Base-by-base conservation (phyloP, 2,113 vertebrate species). In the Phyllopteryx taeniolatus region DNA sequence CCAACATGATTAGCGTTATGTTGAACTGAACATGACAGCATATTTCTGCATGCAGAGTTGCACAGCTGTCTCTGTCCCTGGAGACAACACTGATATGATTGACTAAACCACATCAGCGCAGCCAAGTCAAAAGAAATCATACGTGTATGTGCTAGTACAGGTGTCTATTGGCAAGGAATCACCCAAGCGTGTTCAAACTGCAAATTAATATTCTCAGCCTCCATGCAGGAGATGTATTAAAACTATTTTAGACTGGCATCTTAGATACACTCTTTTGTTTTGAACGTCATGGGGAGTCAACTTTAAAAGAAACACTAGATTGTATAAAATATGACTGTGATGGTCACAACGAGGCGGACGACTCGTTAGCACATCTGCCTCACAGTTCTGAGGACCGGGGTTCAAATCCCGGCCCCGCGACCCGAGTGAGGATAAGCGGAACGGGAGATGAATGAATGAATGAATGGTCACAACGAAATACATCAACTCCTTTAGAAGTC, bases 11-110 rank as follows among this genome's bases (percentile, higher is more conserved):
- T 44, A 61, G 67, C 67, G 72, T 53, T 39, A 31, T 13, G 59
- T 69, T 71, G 73, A 79, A 83, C 57, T 65, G 64, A 80, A 84
- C 67, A 67, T 71, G 76, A 84, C 59, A 49, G 60, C 61, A 46
- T 71, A 43, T 69, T 60, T 42, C 64, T 68, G 60, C 73, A 71
- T 19, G 42, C 12, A 44, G 69, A 42, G 66, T 53, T 49, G 72
- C 51, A 72, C 39, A 54, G 70, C 61, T 82, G 60, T 5, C 33
- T n/a, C n/a, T 14, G 13, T 69, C 70, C 43, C 74, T 62, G 33
- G 2, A 54, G 74, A 59, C 9, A 9, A 61, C 47, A 61, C 22
- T 61, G 44, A 39, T 27, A 7, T 8, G 49, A 15, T 44, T 15
- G 22, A 70, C 72, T 60, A n/a, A 66, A 76, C 53, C 49, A 57